phyloP scores from a whole-genome alignment of 2,113 vertebrate species.

The Epinephelus lanceolatus region DNA sequence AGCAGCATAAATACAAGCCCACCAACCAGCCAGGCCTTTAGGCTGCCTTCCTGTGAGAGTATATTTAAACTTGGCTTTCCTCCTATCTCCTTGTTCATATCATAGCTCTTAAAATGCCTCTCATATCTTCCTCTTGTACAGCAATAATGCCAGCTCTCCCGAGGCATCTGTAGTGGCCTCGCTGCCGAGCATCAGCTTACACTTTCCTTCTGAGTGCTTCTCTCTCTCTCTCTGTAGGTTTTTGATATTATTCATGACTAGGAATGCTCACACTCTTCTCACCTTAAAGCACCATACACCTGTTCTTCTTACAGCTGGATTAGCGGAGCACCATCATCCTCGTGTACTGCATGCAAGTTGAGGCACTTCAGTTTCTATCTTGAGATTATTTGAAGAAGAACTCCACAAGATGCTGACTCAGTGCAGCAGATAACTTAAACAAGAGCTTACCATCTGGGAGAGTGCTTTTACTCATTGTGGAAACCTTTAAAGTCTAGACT shows the following conservation, averaged over 20 bases:
- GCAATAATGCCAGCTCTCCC: conserved; percentile 35
- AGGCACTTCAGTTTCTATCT: conserved; percentile 23
- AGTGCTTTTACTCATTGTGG: conserved; percentile 5
- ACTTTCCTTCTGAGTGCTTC: conserved; percentile 35
- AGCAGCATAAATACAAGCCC: neutral
- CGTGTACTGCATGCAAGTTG: neutral
- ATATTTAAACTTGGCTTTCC: conserved; percentile 51
- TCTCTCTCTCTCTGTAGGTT: neutral
- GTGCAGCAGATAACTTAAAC: conserved; percentile 26
- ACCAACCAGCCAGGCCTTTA: neutral
- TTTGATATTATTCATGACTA: conserved; percentile 21
- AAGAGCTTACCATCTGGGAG: conserved; percentile 7
- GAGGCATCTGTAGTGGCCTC: conserved; percentile 27
- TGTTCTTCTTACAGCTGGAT: conserved; percentile 19
- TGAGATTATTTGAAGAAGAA: conserved; percentile 36
- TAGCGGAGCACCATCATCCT: neutral
- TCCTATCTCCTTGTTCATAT: conserved; percentile 54
- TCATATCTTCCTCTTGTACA: conserved; percentile 54
- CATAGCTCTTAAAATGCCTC: conserved; percentile 67
- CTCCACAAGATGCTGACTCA: conserved; percentile 47
- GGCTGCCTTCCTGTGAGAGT: neutral
- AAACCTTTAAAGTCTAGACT: conserved; percentile 32
- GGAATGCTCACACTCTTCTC: conserved; percentile 1
- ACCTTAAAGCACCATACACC: conserved; percentile 22
- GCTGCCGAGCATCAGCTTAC: conserved; percentile 14